Evolutionary conservation across 2,797 vertebrate species (phyloP).

Genomic region (Hyperoplus immaculatus): DNA sequence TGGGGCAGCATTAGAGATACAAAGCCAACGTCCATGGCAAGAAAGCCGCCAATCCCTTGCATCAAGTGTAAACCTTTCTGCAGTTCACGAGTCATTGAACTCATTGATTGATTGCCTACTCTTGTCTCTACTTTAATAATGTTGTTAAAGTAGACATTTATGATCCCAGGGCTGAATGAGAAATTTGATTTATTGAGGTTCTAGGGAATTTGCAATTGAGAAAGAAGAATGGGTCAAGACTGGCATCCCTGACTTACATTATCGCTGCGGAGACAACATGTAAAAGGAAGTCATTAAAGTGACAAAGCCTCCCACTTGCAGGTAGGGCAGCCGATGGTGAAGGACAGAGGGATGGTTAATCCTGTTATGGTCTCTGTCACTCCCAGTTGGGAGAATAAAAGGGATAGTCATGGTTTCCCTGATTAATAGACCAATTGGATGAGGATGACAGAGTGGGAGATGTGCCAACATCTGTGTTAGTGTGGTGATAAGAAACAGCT

Average conservation of each 20-base stretch:
- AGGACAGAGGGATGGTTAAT: conserved; percentile 50
- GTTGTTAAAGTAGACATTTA: conserved; percentile 31
- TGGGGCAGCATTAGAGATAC: neutral
- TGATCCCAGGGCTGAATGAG: conserved; percentile 18
- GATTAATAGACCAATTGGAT: conserved; percentile 12
- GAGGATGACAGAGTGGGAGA: conserved; percentile 22
- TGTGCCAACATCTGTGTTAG: conserved; percentile 27
- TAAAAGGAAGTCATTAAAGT: conserved; percentile 41
- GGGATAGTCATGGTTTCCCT: conserved; percentile 6
- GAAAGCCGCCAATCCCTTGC: neutral
- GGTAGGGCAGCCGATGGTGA: conserved; percentile 35
- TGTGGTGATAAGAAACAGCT: conserved; percentile 46
- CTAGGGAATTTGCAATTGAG: neutral
- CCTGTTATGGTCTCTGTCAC: conserved; percentile 17
- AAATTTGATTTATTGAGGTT: conserved; percentile 24
- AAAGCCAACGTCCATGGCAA: neutral
- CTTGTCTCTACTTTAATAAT: conserved; percentile 27
- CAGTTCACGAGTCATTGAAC: conserved; percentile 11
- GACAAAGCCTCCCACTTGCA: conserved; percentile 33
- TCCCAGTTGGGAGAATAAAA: conserved; percentile 7
- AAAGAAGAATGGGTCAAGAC: conserved; percentile 29
- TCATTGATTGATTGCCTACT: conserved; percentile 23
- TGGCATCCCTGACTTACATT: conserved; percentile 12
- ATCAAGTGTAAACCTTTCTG: neutral
- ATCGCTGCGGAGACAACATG: conserved; percentile 25